Evolutionary conservation across 2,888 invertebrate genomes (phyloP), one percentile per base, ranked within the genome.

Genomic region (Tinea semifulvella): DNA sequence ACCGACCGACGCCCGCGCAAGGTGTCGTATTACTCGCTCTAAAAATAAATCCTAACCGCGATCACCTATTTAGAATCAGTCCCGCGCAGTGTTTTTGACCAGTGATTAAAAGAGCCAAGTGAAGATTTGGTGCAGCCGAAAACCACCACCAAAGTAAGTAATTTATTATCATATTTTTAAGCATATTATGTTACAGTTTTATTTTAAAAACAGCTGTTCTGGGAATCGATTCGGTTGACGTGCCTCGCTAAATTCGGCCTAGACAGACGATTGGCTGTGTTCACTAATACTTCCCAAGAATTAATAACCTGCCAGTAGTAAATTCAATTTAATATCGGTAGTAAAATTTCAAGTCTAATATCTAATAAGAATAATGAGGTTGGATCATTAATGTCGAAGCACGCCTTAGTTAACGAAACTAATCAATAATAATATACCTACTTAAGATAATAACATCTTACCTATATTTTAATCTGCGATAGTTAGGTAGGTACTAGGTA

Each of bases 21-120:
- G 77, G 79, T 80, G 75, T 80, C 79, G 75, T 70, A 74, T 80
- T 80, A 79, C 79, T 67, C 67, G 68, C 73, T 72, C 77, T 77
- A 80, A 70, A 77, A 73, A 77, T 79, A 79, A 57, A 66, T 58
- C 69, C 73, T 72, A 72, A 74, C 70, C 75, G 71, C 73, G 70
- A 27, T 72, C 74, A 74, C 79, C 79, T 73, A 79, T 79, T 80
- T 76, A 66, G 76, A 76, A 74, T 74, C 73, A 62, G 66, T 69
- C 68, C 65, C 72, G 68, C 73, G 68, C 64, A 73, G 70, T 79
- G 76, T 79, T 75, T 42, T 43, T 77, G 67, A 72, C 74, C 76
- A 76, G 79, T 80, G 79, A 77, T 80, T 79, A 76, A 76, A 69
- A 77, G 79, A 79, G 79, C 65, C 67, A 73, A 75, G 73, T 75